Base-by-base conservation (phyloP, 2,113 vertebrate species). In the Potamarius usumacintae region DNA sequence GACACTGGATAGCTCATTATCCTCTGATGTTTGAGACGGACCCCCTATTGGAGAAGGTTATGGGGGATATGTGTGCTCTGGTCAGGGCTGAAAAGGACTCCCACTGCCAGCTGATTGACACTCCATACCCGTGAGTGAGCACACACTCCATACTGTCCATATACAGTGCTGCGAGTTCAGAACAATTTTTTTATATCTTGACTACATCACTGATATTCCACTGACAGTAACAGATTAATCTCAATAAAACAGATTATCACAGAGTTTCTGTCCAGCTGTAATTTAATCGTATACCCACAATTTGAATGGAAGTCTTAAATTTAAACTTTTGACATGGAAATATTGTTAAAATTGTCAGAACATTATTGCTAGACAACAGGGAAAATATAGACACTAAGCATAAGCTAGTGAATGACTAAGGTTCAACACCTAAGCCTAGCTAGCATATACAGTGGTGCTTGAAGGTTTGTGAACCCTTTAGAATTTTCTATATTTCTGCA, bases 1-100 rank as follows among this genome's bases (percentile, higher is more conserved):
- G 96, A 93, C 96, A 96, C 90, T 98, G 97, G 97, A 94, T 96
- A 85, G 91, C 89, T 74, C 95, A 95, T 87, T 96, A 96, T 90
- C 95, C 96, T 0, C 94, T 95, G 1, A 94, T 94, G 7, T 95
- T 97, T 69, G 96, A 95, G 89, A 93, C 94, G 12, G 96, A 97
- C 83, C 95, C 94, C 60, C 92, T 94, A 25, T 92, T 98, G 1
- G 96, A 97, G 87, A 93, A 95, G 87, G 95, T 94, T 50, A 96
- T 98, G 92, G 92, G 93, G 18, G 96, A 95, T 88, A 93, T 98
- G 89, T 97, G 96, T 96, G 94, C 94, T 2, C 91, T 95, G 7
- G 95, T 96, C 15, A 92, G 92, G 48, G 93, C 93, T 8, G 94
- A 96, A n/a, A 93, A 92, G 79, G 90, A 93, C 48, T 89, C 87